These are phyloP conservation scores for Chionis minor DNA, from an alignment of 2,113 vertebrate genomes.

Conservation along the genomic window DNA sequence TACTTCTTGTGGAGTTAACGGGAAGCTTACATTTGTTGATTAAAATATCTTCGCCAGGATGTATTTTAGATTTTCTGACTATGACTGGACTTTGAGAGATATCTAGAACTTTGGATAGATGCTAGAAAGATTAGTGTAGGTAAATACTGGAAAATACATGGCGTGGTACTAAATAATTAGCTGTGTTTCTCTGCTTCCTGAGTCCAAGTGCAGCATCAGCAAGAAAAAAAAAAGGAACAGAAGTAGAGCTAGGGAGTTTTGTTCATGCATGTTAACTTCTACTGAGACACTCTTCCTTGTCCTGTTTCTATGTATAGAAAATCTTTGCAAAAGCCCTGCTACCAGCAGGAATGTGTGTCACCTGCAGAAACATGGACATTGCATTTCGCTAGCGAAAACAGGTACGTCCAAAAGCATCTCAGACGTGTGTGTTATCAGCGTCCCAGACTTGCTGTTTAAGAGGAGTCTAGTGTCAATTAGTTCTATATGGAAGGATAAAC, in stretches of 20 bases:
- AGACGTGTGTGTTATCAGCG: background rate
- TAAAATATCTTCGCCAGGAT: background rate
- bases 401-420: background rate
- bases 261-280: background rate
- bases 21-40: background rate
- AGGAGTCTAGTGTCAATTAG: background rate
- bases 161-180: background rate
- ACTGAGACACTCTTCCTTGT: background rate
- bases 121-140: background rate
- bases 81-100: background rate
- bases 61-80: background rate
- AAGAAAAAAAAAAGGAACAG: background rate
- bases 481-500: background rate
- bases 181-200: background rate
- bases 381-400: background rate
- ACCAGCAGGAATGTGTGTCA: conserved; percentile 26
- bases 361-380: background rate
- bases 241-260: background rate
- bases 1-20: background rate
- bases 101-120: background rate
- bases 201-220: background rate
- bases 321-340: conserved; percentile 58
- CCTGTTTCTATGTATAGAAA: conserved; percentile 52
- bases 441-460: background rate
- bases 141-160: background rate